A percentile compares a stretch with the other conserved stretches of the same genome.
Conservation (phyloP, 23 tunicate species). For the Clavelina lepadiformis region DNA sequence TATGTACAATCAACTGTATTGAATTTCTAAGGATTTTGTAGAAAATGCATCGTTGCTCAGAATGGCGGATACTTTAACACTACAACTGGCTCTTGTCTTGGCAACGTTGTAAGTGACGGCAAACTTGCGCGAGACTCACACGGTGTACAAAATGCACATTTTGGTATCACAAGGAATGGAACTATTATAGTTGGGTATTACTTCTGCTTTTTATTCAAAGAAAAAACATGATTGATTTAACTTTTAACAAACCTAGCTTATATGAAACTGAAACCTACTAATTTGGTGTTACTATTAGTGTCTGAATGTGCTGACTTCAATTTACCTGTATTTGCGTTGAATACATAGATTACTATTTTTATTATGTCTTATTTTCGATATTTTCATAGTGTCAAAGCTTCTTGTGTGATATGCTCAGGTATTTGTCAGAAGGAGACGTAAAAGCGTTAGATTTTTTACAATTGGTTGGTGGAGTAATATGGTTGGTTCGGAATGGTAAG, state of each 20-base stretch:
- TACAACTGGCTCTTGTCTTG: conserved; percentile 41
- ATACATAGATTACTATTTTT: background rate
- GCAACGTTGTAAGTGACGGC: conserved; percentile 66
- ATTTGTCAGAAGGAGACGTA: conserved; percentile 39
- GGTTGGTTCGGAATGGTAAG: conserved; percentile 89
- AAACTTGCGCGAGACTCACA: conserved; percentile 15
- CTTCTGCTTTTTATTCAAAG: no score
- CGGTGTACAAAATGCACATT: conserved; percentile 51
- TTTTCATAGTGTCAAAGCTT: background rate
- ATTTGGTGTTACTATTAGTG: no score
- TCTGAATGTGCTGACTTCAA: no score
- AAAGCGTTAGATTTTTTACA: conserved; percentile 34
- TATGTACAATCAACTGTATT: no score
- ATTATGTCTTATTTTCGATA: background rate
- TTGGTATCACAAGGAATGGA: conserved; percentile 58
- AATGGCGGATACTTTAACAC: conserved; percentile 76
- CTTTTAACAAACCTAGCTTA: no score
- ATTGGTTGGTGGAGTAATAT: conserved; percentile 60
- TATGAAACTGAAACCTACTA: no score
- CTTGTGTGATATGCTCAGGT: conserved; percentile 17
- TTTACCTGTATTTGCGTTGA: no score
- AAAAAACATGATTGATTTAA: no score
- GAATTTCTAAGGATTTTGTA: no score
- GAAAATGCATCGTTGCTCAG: conserved; percentile 72
- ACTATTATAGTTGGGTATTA: conserved; percentile 59